Evolutionary conservation across 2,113 vertebrate genomes (phyloP), one percentile per base, ranked within the genome.

Genomic region (Platichthys stellatus): DNA sequence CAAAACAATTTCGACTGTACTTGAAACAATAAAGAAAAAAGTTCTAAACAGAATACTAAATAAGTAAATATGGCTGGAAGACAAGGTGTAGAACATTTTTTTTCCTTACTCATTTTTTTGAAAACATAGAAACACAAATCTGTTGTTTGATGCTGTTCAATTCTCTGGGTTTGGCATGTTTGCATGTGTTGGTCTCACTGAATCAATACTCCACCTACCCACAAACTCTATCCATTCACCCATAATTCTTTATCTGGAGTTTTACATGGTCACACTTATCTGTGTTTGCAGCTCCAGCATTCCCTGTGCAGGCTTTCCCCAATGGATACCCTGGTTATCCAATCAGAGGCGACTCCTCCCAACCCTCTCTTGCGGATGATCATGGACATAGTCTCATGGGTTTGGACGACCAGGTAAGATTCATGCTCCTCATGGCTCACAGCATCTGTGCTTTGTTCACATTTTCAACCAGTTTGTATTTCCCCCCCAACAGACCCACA

Each of bases 281-380:
- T 88, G 38, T 82, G 49, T 66, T 69, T 78, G 40, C 86, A 98
- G 97, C 93, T 92, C 93, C 97, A 87, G 97, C 94, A 9, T 99
- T 97, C 85, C 95, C 95, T 1, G 91, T 96, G 57, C 95, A 96
- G 88, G 94, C 95, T 64, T 97, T 98, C 90, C 96, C 97, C 78
- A 99, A 99, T 21, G 98, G 98, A 80, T 99, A 97, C 83, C 96
- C 94, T 51, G 96, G 94, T 86, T 98, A 97, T 91, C 94, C 94
- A 69, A 89, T 95, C 76, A 94, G 96, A 64, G 95, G 94, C 51
- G 97, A 98, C 66, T 91, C 94, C 2, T 93, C 95, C 0, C 95
- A 98, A 62, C 95, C 97, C 69, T 96, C 97, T 0, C 91, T 97
- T 78, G 93, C 95, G 14, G 98, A 99, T 18, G 97, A 99, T 73